phyloP scores from a whole-genome alignment of 2,797 vertebrate genomes.

The Schizopygopsis malacanthus region DNA sequence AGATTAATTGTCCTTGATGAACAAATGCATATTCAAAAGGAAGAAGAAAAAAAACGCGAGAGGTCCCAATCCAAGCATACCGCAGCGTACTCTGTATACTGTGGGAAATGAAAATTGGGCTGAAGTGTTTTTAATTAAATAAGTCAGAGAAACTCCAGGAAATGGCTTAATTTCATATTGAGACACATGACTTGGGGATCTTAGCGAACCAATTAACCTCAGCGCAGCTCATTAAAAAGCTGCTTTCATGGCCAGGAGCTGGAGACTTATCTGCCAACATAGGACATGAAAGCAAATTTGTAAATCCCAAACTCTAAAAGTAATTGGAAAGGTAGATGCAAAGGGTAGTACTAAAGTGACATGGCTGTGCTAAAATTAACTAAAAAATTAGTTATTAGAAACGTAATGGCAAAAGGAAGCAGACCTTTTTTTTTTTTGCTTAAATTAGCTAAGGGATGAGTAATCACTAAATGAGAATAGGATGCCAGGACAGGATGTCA shows the following conservation, averaged over 20 bases:
- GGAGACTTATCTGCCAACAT: constrained; percentile 79
- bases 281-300: constrained; percentile 83
- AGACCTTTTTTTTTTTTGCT: constrained; percentile 36
- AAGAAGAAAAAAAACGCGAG: background rate
- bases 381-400: constrained; percentile 66
- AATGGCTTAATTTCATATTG: constrained; percentile 82
- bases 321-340: constrained; percentile 84
- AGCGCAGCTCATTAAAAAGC: constrained; percentile 84
- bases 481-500: constrained; percentile 51
- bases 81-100: constrained; percentile 38
- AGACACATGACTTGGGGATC: constrained; percentile 80
- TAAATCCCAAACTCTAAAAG: constrained; percentile 81
- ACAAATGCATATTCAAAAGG: constrained; percentile 59
- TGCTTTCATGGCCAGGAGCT: constrained; percentile 80
- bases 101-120: constrained; percentile 74
- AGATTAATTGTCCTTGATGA: constrained; percentile 56
- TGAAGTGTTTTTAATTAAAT: constrained; percentile 85
- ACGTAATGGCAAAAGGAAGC: constrained; percentile 52
- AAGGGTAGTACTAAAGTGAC: constrained; percentile 76
- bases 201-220: constrained; percentile 84
- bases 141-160: constrained; percentile 81
- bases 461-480: constrained; percentile 42
- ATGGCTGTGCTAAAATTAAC: constrained; percentile 72
- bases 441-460: constrained; percentile 40
- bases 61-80: constrained; percentile 35